Evolutionary conservation across 2,888 invertebrate species (phyloP), one percentile per base, ranked within the genome.

Genomic region (Temnothorax unifasciatus): DNA sequence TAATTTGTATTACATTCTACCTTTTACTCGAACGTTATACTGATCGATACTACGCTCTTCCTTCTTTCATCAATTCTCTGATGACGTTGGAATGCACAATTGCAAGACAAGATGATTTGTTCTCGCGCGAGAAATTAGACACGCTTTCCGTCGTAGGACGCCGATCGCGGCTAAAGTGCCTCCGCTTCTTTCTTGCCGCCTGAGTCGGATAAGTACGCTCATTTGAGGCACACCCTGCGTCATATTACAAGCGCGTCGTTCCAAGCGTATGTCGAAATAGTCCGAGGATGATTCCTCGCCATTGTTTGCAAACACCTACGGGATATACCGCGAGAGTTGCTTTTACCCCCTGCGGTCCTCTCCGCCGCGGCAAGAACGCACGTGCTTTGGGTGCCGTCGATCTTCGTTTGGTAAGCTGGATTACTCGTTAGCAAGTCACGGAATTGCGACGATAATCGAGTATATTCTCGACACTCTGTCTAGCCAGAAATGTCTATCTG

Each of bases 291-390:
- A 89, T 90, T 85, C 89, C 76, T 68, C 52, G 84, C 88, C 84
- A 89, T 89, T 90, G 89, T 90, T 90, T 89, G 90, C 89, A 90
- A 88, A 89, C 89, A 90, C 90, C 90, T 89, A 90, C 90, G 86
- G 68, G 52, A 47, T 54, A 25, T 5, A 59, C 29, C 57, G 79
- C 61, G 69, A 68, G 59, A 69, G 76, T 79, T 61, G 83, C 82
- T 87, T 79, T 75, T 59, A 79, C 75, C 57, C 83, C 76, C 64
- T 68, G 82, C 38, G 44, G 13, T 44, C 15, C 25, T 44, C 73
- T 29, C 57, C 57, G 87, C 52, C 83, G 84, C 82, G 81, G 76
- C 79, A 59, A 69, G 87, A 71, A 64, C 71, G 41, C 41, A 81
- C 74, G 59, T 71, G 79, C 63, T 63, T 88, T 73, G 73, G 44